Percentiles rank a stretch among this genome's conserved stretches.
Evolutionary conservation across 1,140 invertebrate species (phyloP).

Genomic region (Leptonema lineaticorne): DNA sequence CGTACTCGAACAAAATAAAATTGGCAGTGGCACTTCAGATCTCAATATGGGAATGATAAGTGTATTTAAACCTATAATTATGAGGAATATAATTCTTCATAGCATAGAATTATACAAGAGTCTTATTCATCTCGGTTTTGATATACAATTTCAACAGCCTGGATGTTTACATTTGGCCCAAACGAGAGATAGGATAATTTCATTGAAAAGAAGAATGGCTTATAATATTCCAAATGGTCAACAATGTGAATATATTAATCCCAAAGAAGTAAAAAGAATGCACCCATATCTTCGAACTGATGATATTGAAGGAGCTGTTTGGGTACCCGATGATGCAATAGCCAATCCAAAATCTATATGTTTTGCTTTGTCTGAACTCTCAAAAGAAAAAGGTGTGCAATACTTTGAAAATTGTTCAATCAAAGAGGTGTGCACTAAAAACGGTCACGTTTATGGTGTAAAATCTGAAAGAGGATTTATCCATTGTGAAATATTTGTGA

Average conservation of each 20-base stretch:
- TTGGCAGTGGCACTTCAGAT: constrained; percentile 67
- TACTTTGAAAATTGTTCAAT: constrained; percentile 65
- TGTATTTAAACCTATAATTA: constrained; percentile 61
- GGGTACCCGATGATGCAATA: constrained; percentile 73
- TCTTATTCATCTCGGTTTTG: constrained; percentile 63
- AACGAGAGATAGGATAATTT: constrained; percentile 69
- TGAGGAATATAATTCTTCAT: constrained; percentile 61
- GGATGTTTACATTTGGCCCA: constrained; percentile 73
- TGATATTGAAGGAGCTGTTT: constrained; percentile 72
- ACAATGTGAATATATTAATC: constrained; percentile 55
- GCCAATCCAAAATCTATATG: constrained; percentile 66
- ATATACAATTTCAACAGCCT: constrained; percentile 64
- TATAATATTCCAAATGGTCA: constrained; percentile 60
- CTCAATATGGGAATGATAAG: constrained; percentile 68
- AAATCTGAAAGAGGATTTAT: constrained; percentile 63
- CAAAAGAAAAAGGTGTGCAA: constrained; percentile 60
- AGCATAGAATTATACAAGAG: constrained; percentile 65
- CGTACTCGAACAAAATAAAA: constrained; percentile 65
- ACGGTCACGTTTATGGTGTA: constrained; percentile 60
- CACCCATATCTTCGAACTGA: constrained; percentile 66
- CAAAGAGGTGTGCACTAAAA: constrained; percentile 60
- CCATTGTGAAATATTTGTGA: constrained; percentile 72
- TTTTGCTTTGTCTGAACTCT: constrained; percentile 60
- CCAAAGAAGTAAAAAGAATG: constrained; percentile 51
- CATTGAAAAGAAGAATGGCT: constrained; percentile 61